Evolutionary conservation across 2,888 invertebrate species (phyloP).

Genomic region (Chesias legatella): DNA sequence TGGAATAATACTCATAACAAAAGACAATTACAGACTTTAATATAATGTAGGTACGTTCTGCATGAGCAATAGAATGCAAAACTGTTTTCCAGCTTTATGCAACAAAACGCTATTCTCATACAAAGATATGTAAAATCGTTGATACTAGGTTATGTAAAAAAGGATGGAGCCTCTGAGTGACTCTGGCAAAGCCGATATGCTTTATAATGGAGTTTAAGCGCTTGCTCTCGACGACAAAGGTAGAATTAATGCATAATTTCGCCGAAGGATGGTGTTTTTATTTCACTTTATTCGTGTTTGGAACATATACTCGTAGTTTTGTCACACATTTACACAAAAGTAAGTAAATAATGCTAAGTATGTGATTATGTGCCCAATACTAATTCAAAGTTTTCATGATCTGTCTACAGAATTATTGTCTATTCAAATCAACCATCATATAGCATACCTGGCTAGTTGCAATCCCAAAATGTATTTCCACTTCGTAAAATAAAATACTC

Average conservation of each 20-base stretch:
- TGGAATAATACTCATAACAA: too few relatives aligned
- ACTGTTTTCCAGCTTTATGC: slow-evolving; percentile 30
- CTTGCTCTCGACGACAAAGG: slow-evolving; percentile 27
- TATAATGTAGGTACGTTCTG: slow-evolving; percentile 26
- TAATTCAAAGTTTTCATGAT: too few relatives aligned
- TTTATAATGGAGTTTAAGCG: slow-evolving; percentile 32
- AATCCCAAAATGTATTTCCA: too few relatives aligned
- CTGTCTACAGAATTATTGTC: too few relatives aligned
- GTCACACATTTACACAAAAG: too few relatives aligned
- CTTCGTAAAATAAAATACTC: not conserved
- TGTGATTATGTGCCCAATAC: too few relatives aligned
- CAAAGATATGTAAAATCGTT: slow-evolving; percentile 47
- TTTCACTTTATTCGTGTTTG: too few relatives aligned
- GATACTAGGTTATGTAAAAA: slow-evolving; percentile 51
- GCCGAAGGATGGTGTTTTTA: not conserved
- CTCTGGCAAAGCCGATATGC: slow-evolving; percentile 30
- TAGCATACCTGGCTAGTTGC: too few relatives aligned
- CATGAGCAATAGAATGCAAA: slow-evolving; percentile 37
- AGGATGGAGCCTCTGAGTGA: slow-evolving; percentile 39
- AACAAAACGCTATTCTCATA: slow-evolving; percentile 30
- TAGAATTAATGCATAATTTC: not conserved
- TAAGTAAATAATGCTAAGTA: too few relatives aligned
- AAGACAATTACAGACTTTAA: too few relatives aligned
- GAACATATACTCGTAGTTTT: too few relatives aligned
- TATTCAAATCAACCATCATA: too few relatives aligned